A percentile compares a stretch with the other conserved stretches of the same genome.
These are phyloP conservation scores for Austrofundulus limnaeus DNA, from an alignment of 2,113 vertebrate species.

Conservation along the genomic window DNA sequence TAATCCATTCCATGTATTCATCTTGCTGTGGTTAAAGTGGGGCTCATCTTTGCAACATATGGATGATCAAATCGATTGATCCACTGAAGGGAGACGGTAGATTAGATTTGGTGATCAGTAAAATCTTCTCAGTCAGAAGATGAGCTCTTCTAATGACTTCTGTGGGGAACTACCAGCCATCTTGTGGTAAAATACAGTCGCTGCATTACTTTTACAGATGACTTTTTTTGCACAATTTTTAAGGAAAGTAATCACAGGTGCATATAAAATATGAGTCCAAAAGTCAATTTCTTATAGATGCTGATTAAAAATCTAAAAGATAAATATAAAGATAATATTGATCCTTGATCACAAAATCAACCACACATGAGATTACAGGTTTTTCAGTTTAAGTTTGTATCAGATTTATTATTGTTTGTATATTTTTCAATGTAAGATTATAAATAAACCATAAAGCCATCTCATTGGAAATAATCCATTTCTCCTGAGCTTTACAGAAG, in stretches of 20 bases:
- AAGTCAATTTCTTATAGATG: background rate
- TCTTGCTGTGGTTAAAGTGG: background rate
- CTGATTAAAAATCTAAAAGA: background rate
- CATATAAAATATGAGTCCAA: no score
- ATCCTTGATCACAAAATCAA: constrained; percentile 1
- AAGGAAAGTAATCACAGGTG: background rate
- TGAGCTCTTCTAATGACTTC: constrained; percentile 9
- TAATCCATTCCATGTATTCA: no score
- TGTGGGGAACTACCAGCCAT: constrained; percentile 38
- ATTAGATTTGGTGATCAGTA: background rate
- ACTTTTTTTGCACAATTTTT: background rate
- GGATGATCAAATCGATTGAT: background rate
- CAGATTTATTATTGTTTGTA: background rate
- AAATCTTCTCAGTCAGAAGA: background rate
- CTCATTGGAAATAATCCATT: constrained; percentile 24
- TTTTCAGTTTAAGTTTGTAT: background rate
- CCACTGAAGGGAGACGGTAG: background rate
- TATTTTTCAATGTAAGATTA: constrained; percentile 9
- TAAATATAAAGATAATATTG: background rate
- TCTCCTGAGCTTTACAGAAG: constrained; percentile 7
- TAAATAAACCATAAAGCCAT: constrained; percentile 38
- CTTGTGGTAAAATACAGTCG: constrained; percentile 58
- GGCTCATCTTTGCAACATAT: background rate
- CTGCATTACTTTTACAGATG: constrained; percentile 27
- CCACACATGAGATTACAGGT: background rate